phyloP scores from a whole-genome alignment of 2,888 invertebrate species.

The Tribolium freemani region DNA sequence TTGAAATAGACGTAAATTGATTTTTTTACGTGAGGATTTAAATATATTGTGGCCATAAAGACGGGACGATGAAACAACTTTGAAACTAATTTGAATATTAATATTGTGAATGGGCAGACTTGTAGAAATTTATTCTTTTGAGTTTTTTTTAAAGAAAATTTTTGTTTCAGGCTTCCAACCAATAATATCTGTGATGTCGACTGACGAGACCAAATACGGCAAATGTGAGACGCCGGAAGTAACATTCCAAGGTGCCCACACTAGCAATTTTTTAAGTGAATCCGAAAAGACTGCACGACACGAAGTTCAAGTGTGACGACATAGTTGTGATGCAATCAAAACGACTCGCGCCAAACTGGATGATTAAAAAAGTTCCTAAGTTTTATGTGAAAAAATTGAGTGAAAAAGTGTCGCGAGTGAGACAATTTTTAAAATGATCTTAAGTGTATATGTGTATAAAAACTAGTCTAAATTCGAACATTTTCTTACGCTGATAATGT shows the following conservation, averaged over 20 bases:
- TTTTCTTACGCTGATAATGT: constrained; percentile 38
- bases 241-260: constrained; percentile 60
- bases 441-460: constrained; percentile 60
- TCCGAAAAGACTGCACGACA: constrained; percentile 64
- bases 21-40: not conserved
- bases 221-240: constrained; percentile 61
- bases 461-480: constrained; percentile 58
- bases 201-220: constrained; percentile 46
- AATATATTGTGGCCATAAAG: constrained; percentile 4
- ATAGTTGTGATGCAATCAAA: constrained; percentile 73
- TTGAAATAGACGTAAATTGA: not conserved
- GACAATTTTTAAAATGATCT: constrained; percentile 43
- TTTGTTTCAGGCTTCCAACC: constrained; percentile 72
- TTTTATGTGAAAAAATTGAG: constrained; percentile 46
- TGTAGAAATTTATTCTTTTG: not conserved
- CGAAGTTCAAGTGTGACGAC: constrained; percentile 78
- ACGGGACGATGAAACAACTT: not conserved
- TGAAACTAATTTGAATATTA: constrained; percentile 14
- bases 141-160: not conserved
- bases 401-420: constrained; percentile 43
- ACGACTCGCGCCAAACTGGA: constrained; percentile 70
- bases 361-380: constrained; percentile 67
- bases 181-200: constrained; percentile 70
- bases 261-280: constrained; percentile 57
- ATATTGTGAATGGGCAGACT: not conserved